phyloP scores from a whole-genome alignment of 2,888 invertebrate species.

The Lacanobia wlatinum region DNA sequence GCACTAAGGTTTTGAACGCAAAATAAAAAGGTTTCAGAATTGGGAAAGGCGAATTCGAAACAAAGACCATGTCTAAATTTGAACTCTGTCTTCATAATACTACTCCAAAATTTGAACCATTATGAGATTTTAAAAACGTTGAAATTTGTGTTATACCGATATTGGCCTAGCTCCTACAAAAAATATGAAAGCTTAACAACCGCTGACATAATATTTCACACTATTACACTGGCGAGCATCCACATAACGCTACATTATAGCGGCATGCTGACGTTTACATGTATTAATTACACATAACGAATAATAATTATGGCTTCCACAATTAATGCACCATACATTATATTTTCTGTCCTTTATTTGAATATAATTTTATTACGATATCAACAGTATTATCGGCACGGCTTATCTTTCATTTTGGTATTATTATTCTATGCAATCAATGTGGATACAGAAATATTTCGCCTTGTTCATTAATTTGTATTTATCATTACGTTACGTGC shows the following conservation, averaged over 20 bases:
- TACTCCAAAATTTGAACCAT: too few relatives aligned
- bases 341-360: background rate
- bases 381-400: background rate
- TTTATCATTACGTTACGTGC: background rate
- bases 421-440: background rate
- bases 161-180: too few relatives aligned
- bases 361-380: conserved; percentile 1
- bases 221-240: background rate
- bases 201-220: background rate
- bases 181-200: background rate
- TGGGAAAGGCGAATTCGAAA: too few relatives aligned
- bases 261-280: conserved; percentile 11
- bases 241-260: conserved; percentile 5
- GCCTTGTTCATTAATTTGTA: background rate
- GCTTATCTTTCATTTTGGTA: conserved; percentile 1
- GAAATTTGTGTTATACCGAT: too few relatives aligned
- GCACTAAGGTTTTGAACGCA: too few relatives aligned
- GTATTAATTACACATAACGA: conserved; percentile 33
- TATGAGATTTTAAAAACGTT: too few relatives aligned
- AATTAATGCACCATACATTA: conserved; percentile 2
- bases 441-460: background rate
- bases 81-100: too few relatives aligned
- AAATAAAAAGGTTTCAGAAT: too few relatives aligned
- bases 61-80: too few relatives aligned
- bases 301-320: conserved; percentile 21